These are phyloP conservation scores for Nerophis ophidion DNA, from an alignment of 2,113 vertebrate genomes.

Conservation along the genomic window DNA sequence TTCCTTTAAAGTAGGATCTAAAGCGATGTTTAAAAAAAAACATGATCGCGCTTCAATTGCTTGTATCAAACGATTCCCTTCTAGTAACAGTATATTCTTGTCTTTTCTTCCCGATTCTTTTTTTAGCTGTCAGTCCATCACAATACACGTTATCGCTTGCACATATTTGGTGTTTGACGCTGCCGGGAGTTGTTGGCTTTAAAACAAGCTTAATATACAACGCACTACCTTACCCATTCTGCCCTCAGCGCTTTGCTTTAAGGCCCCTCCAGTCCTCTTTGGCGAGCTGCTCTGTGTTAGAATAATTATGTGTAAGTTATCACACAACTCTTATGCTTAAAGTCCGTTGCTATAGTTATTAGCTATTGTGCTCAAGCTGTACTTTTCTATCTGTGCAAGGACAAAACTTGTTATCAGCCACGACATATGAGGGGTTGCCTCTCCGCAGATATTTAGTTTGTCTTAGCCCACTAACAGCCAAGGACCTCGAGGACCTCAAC, in stretches of 20 bases:
- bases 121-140: constrained; percentile 11
- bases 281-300: constrained; percentile 2
- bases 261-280: constrained; percentile 9
- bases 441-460: no score
- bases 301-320: no score
- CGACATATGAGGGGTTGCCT: no score
- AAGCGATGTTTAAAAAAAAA: constrained; percentile 14
- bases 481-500: no score
- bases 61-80: constrained; percentile 19
- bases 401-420: no score
- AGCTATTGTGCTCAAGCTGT: no score
- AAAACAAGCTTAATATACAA: constrained; percentile 10
- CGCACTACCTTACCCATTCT: background rate
- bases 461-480: no score
- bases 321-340: no score
- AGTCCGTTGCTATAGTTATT: no score
- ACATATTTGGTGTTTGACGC: constrained; percentile 16
- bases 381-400: no score
- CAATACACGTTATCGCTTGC: constrained; percentile 14
- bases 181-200: constrained; percentile 6
- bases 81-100: constrained; percentile 21
- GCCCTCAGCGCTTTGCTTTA: constrained; percentile 12
- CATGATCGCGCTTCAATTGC: constrained; percentile 10
- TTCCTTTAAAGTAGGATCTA: constrained; percentile 8
- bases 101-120: constrained; percentile 18